These are phyloP conservation scores for Pollenia labialis DNA, from an alignment of 2,888 invertebrate species.

Conservation along the genomic window DNA sequence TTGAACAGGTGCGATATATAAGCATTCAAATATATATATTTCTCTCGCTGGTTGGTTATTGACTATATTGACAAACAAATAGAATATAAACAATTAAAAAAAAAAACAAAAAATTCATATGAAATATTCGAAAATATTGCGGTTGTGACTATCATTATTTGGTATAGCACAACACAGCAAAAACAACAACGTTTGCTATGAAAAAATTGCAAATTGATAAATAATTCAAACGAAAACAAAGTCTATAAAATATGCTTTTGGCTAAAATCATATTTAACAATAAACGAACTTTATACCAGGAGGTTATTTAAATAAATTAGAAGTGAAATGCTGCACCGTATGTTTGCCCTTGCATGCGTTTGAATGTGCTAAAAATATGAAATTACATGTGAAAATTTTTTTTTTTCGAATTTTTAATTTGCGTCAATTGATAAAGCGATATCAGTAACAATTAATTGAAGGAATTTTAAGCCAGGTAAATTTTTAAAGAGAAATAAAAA, in stretches of 20 bases:
- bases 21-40: not conserved
- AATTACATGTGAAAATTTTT: not conserved
- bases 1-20: too few species aligned
- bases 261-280: conserved; percentile 61
- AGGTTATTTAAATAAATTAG: conserved; percentile 65
- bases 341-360: not conserved
- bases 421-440: not conserved
- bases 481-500: too few species aligned
- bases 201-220: conserved; percentile 12
- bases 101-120: conserved; percentile 9
- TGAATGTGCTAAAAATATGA: not conserved
- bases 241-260: conserved; percentile 64
- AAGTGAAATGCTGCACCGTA: conserved; percentile 38
- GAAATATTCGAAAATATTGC: conserved; percentile 64
- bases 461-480: too few species aligned
- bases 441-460: too few species aligned
- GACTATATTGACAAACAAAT: conserved; percentile 46
- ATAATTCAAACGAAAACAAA: conserved; percentile 50
- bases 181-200: not conserved
- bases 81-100: conserved; percentile 8
- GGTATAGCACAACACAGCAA: conserved; percentile 41
- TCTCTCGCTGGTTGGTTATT: not conserved
- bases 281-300: conserved; percentile 54
- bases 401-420: not conserved
- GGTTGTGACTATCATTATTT: conserved; percentile 61